These are phyloP conservation scores for Lysandra bellargus DNA, from an alignment of 2,888 invertebrate genomes.

Conservation along the genomic window DNA sequence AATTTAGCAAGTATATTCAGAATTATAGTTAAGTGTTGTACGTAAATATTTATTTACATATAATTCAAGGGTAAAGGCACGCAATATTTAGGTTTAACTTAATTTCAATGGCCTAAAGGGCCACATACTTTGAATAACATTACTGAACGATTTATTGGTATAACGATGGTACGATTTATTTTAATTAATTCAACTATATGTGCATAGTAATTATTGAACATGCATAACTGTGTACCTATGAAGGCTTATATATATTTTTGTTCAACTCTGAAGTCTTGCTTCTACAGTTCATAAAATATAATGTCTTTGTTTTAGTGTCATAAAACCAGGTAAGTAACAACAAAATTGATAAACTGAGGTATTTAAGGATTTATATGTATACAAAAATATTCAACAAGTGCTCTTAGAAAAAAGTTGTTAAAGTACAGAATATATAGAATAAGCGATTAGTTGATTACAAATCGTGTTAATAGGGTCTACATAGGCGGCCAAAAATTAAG, in stretches of 20 bases:
- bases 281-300: not conserved
- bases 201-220: not conserved
- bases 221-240: not conserved
- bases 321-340: not conserved
- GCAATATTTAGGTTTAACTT: not conserved
- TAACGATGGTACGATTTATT: not conserved
- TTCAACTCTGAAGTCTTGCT: not conserved
- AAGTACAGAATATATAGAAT: not conserved
- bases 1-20: not conserved
- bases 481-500: conserved; percentile 50
- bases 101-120: not conserved
- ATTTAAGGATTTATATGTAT: not conserved
- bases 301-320: not conserved
- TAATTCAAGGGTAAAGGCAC: not conserved
- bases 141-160: too few relatives aligned
- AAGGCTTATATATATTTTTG: not conserved
- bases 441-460: not conserved
- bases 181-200: not conserved
- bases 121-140: not conserved
- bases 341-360: not conserved
- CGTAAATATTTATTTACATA: not conserved
- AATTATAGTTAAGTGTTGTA: not conserved
- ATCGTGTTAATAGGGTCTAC: not conserved
- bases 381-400: not conserved
- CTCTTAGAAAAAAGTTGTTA: not conserved